These are phyloP conservation scores for Drosophila watanabei DNA, from an alignment of 1,140 invertebrate species.

Conservation along the genomic window DNA sequence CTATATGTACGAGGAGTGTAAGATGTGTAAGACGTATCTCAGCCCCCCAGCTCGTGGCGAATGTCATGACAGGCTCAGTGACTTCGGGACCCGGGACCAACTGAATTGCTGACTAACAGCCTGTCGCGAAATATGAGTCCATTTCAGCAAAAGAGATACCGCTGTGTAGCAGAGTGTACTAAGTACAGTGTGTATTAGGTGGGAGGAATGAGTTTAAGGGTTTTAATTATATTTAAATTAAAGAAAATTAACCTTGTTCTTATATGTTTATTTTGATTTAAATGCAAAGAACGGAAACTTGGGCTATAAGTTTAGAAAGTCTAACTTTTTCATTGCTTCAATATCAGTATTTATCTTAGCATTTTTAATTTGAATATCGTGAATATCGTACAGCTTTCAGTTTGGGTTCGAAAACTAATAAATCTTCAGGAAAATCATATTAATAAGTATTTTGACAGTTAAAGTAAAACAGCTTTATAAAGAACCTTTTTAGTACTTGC, in stretches of 20 bases:
- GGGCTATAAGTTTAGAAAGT: neutral
- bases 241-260: too few relatives aligned
- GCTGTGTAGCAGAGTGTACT: conserved; percentile 13
- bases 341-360: too few relatives aligned
- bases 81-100: conserved; percentile 72
- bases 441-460: neutral
- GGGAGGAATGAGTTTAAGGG: neutral
- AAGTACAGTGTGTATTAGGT: conserved; percentile 30
- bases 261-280: too few relatives aligned
- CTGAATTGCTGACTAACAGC: conserved; percentile 84
- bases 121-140: conserved; percentile 84
- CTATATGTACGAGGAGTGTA: conserved; percentile 33
- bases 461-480: neutral
- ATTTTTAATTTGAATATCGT: too few relatives aligned
- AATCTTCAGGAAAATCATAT: too few relatives aligned
- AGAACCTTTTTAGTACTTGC: too few relatives aligned
- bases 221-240: neutral
- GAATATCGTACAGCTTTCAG: too few relatives aligned
- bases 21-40: conserved; percentile 42
- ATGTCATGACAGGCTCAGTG: conserved; percentile 83
- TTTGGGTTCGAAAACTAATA: too few relatives aligned
- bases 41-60: conserved; percentile 53
- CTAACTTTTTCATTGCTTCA: too few relatives aligned
- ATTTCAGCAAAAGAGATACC: conserved; percentile 77
- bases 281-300: neutral